Base-by-base conservation (phyloP, 2,888 invertebrate species). In the Polydrusus pterygomalis region DNA sequence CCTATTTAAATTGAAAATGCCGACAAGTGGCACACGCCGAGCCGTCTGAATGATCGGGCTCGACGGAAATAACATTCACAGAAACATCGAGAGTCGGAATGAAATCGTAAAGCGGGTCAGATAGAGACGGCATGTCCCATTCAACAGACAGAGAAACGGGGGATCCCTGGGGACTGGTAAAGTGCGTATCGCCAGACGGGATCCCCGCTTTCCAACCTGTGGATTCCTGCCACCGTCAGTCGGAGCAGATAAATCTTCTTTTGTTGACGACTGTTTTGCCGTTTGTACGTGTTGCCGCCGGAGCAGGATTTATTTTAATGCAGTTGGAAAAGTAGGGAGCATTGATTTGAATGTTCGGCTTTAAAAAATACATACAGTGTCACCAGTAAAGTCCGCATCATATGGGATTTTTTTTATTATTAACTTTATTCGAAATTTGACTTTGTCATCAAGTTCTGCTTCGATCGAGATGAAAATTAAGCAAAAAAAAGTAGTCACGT, bases 181-280 rank as follows among this genome's bases (percentile, higher is more conserved):
- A 60, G 17, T 60, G 58, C 38, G 51, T 63, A 79, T 71, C 76
- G 77, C 81, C 64, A 85, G 86, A 86, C 84, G 85, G 84, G 82
- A 83, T 84, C 83, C 85, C 83, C 83, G 82, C 79, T 81, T 71
- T 77, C 80, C 87, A 87, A 87, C 87, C 86, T 87, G 87, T 87
- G 87, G 87, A 87, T 87, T 87, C 86, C 84, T 74, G 67, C 70
- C 20, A 69, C 73, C 74, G 74, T 68, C 78, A 72, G 72, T 68
- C 56, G 63, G 58, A 75, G 65, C 81, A 85, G 86, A 87, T 87
- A 87, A 87, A 87, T 87, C 86, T 87, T 84, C 81, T 75, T 78
- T 77, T 78, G 75, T 76, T 75, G 78, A 78, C 78, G 78, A 78
- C 78, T 78, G 77, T 78, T 78, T 78, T 74, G 76, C 76, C 78